Conservation (phyloP, 2,113 vertebrate genomes). For the Sylvilagus bachmani region DNA sequence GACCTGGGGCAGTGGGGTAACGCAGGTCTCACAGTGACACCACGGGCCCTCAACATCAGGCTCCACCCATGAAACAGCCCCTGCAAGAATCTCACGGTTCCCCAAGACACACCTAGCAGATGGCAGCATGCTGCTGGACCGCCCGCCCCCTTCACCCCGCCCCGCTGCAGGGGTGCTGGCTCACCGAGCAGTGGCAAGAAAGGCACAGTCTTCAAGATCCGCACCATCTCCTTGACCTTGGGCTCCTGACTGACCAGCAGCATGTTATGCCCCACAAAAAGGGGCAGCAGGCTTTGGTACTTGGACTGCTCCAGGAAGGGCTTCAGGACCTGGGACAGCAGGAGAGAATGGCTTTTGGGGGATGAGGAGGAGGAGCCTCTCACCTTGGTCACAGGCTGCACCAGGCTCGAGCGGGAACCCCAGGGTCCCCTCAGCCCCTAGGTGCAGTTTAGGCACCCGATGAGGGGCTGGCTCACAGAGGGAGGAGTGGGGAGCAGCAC, state of each 20-base stretch:
- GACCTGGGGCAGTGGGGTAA: not conserved
- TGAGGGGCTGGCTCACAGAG: not conserved
- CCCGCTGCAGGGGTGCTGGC: not conserved
- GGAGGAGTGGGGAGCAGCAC: accelerated
- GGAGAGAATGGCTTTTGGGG: not conserved
- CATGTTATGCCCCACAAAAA: slow-evolving; percentile 92
- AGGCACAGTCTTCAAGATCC: slow-evolving; percentile 87
- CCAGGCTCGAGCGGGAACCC: not conserved
- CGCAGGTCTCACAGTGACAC: not conserved
- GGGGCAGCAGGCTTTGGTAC: slow-evolving; percentile 91
- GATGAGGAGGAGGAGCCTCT: not conserved
- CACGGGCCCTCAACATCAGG: not conserved
- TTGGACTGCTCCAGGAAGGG: slow-evolving; percentile 88
- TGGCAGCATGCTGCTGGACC: not conserved
- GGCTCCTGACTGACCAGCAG: slow-evolving; percentile 93
- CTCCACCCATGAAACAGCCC: not conserved
- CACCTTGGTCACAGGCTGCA: not conserved
- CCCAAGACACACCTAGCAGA: not conserved
- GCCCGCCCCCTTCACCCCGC: not conserved
- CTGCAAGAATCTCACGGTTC: not conserved
- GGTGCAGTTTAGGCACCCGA: not conserved
- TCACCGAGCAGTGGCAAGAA: slow-evolving; percentile 93
- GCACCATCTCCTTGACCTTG: slow-evolving; percentile 93
- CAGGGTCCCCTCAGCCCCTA: not conserved
- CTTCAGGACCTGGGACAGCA: slow-evolving; percentile 87